Conservation (phyloP, 2,797 vertebrate genomes). For the Melanotaenia trifasciata region DNA sequence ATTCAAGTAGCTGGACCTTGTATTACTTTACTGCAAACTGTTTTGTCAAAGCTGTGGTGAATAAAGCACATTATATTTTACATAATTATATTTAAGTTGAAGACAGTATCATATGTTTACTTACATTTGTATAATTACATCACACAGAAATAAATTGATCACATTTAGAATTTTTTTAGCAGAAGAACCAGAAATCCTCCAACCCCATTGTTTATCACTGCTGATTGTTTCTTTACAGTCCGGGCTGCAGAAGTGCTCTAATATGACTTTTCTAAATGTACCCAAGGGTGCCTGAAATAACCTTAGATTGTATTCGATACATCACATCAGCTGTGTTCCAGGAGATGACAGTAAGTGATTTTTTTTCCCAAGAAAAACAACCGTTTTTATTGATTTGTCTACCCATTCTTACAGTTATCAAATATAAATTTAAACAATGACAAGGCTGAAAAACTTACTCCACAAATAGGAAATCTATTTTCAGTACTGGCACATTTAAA, state of each 20-base stretch:
- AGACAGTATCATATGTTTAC: no score
- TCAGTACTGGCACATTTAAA: not conserved
- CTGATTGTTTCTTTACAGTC: not conserved
- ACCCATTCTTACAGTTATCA: not conserved
- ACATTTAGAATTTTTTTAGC: not conserved
- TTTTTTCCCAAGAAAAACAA: not conserved
- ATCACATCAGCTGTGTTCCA: not conserved
- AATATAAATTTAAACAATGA: not conserved
- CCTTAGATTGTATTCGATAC: no score
- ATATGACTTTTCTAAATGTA: not conserved
- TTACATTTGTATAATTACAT: no score
- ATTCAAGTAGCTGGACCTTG: no score
- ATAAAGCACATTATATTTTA: no score
- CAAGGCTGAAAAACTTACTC: not conserved
- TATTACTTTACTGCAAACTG: no score
- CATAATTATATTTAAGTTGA: no score
- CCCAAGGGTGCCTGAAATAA: no score
- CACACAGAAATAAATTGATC: not conserved
- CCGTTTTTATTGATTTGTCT: not conserved
- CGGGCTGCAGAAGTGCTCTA: not conserved
- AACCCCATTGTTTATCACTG: not conserved
- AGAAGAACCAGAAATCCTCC: not conserved
- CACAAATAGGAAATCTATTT: not conserved
- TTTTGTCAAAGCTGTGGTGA: no score
- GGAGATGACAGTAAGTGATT: not conserved